A percentile compares a stretch with the other conserved stretches of the same genome.
Conservation (phyloP, 2,113 vertebrate species). For the Trinectes maculatus region DNA sequence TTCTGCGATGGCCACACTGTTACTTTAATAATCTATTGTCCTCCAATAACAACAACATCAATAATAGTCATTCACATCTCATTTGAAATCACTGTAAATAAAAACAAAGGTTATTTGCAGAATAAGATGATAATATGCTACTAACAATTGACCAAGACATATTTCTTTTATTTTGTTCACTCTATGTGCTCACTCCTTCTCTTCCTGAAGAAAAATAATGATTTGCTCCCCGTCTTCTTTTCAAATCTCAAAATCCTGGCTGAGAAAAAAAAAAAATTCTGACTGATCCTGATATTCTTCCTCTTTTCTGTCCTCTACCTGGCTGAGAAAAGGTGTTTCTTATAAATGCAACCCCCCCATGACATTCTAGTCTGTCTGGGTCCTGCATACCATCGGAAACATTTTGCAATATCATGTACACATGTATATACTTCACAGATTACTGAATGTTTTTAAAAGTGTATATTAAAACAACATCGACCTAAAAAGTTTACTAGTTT, state of each 20-base stretch:
- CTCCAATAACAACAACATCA: too few species aligned
- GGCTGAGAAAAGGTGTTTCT: conserved; percentile 31
- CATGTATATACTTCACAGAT: conserved; percentile 76
- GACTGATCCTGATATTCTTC: conserved; percentile 59
- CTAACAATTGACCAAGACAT: background rate
- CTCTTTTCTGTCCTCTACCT: conserved; percentile 33
- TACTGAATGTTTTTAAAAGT: conserved; percentile 62
- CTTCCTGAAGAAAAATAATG: conserved; percentile 34
- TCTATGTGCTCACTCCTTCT: conserved; percentile 2
- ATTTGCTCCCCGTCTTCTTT: conserved; percentile 28
- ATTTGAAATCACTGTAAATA: too few species aligned
- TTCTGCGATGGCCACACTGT: too few species aligned
- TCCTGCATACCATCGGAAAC: conserved; percentile 77
- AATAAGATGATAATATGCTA: background rate
- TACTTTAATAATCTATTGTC: too few species aligned
- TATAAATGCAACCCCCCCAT: conserved; percentile 37
- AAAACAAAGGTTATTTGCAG: background rate
- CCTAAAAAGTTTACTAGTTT: conserved; percentile 78
- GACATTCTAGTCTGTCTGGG: conserved; percentile 43
- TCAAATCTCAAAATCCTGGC: conserved; percentile 59
- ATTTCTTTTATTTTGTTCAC: conserved; percentile 28
- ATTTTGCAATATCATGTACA: conserved; percentile 78
- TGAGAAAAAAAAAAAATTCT: conserved; percentile 48
- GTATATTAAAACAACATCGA: conserved; percentile 78
- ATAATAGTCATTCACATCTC: too few species aligned